These are phyloP conservation scores for Seriola dumerili DNA, from an alignment of 2,113 vertebrate genomes.

Conservation along the genomic window DNA sequence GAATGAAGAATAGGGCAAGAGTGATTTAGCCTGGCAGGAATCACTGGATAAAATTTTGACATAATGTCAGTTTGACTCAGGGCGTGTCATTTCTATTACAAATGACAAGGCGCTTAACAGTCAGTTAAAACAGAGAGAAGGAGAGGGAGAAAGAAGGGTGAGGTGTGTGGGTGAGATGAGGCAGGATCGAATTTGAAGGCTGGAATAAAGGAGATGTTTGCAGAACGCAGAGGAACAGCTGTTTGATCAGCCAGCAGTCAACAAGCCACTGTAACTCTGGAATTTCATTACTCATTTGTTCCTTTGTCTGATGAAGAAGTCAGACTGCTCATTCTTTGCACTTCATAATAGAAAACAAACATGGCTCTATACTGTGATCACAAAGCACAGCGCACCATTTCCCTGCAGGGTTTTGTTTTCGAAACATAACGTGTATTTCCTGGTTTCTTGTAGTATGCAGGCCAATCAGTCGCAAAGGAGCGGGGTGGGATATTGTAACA, in stretches of 20 bases:
- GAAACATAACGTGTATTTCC: neutral
- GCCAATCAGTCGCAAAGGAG: constrained; percentile 11
- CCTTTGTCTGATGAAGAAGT: constrained; percentile 33
- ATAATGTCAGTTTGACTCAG: constrained; percentile 78
- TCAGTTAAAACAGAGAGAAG: constrained; percentile 30
- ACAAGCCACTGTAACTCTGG: constrained; percentile 14
- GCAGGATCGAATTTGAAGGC: constrained; percentile 39
- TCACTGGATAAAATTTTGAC: constrained; percentile 72
- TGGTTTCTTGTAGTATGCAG: neutral
- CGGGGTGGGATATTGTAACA: constrained; percentile 1
- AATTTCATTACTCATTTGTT: constrained; percentile 41
- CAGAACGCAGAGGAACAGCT: constrained; percentile 45
- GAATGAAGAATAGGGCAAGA: constrained; percentile 55
- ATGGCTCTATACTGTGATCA: neutral
- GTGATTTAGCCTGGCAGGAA: constrained; percentile 65
- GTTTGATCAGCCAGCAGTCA: constrained; percentile 47
- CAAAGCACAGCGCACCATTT: neutral
- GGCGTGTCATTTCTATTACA: constrained; percentile 69
- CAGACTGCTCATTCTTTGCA: constrained; percentile 6
- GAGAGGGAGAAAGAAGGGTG: constrained; percentile 1
- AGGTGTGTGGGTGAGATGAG: constrained; percentile 41
- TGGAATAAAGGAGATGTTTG: constrained; percentile 38
- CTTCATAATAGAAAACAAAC: neutral
- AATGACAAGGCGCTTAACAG: constrained; percentile 64
- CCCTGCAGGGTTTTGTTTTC: constrained; percentile 14